These are phyloP conservation scores for Hemicordylus capensis DNA, from an alignment of 2,113 vertebrate genomes.

Conservation along the genomic window DNA sequence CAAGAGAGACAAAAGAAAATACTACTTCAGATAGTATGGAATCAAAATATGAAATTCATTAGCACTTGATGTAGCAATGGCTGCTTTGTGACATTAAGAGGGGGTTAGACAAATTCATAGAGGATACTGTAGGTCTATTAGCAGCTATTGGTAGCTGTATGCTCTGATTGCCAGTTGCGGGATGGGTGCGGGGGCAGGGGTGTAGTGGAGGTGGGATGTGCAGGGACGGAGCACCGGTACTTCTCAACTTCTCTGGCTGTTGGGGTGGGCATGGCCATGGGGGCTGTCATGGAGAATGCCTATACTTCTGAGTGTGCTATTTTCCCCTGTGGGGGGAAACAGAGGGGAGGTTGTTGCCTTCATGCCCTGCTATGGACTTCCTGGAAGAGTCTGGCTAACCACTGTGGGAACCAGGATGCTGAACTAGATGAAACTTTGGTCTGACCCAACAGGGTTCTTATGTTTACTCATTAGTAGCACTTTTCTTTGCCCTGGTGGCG, in stretches of 20 bases:
- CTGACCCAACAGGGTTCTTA: background rate
- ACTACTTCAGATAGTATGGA: background rate
- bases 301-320: too few species aligned
- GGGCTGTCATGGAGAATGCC: too few species aligned
- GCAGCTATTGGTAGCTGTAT: background rate
- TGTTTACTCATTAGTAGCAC: too few species aligned
- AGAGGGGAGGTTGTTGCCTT: background rate
- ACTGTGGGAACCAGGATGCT: background rate
- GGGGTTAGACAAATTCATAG: background rate
- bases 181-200: too few species aligned
- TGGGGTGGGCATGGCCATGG: too few species aligned
- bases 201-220: too few species aligned
- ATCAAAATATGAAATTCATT: background rate
- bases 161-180: too few species aligned
- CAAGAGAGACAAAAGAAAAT: background rate
- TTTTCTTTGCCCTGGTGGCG: too few species aligned
- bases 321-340: too few species aligned
- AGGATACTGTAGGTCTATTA: background rate
- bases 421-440: background rate
- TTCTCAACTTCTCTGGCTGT: too few species aligned
- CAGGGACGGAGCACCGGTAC: too few species aligned
- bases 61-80: background rate
- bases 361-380: background rate
- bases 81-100: background rate
- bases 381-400: background rate